Conservation (phyloP, 2,113 vertebrate species). For the Isurus oxyrinchus region DNA sequence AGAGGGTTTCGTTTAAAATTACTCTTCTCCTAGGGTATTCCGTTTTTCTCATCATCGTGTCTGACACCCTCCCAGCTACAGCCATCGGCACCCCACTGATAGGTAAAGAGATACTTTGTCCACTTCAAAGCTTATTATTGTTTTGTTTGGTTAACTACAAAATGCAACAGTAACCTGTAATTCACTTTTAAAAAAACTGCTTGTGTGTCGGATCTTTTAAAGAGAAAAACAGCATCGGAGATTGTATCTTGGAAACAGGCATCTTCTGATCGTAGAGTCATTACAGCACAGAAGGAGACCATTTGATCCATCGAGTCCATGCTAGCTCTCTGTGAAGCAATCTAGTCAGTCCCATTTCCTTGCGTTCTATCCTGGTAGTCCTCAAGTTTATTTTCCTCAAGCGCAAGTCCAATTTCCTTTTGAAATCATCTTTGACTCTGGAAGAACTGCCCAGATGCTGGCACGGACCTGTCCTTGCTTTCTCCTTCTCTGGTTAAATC, state of each 20-base stretch:
- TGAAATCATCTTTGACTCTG: too few species aligned
- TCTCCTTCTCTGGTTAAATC: background rate
- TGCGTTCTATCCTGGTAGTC: too few species aligned
- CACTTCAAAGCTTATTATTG: background rate
- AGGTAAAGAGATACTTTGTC: constrained; percentile 53
- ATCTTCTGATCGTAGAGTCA: background rate
- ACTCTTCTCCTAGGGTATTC: constrained; percentile 93
- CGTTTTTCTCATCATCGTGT: constrained; percentile 96
- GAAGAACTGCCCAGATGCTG: background rate
- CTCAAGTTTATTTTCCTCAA: too few species aligned
- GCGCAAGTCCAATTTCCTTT: too few species aligned
- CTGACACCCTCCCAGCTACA: constrained; percentile 83
- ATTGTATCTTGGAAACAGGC: background rate
- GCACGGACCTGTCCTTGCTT: background rate
- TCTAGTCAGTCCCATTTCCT: too few species aligned
- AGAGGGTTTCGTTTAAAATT: constrained; percentile 97
- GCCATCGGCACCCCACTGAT: constrained; percentile 89
- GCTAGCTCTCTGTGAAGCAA: too few species aligned
- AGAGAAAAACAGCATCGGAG: background rate
- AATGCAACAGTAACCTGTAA: background rate
- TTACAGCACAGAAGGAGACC: background rate
- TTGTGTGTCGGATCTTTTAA: background rate
- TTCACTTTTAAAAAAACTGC: background rate
- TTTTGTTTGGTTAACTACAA: background rate
- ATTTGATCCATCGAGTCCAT: background rate